Conservation (phyloP, 2,888 invertebrate species). For the Cryptosula pallasiana region DNA sequence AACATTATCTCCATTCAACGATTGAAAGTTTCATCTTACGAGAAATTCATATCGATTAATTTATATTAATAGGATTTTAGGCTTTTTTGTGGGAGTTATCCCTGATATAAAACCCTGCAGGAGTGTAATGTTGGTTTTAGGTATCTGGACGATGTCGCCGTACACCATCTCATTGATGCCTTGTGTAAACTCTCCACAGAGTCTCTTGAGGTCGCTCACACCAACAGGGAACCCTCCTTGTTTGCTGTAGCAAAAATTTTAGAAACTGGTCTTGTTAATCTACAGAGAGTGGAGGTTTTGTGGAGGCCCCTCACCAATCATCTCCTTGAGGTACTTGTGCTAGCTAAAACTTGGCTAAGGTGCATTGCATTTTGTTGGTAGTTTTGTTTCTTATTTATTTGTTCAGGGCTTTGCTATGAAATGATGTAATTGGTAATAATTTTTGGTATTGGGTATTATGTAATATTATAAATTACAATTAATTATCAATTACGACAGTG, state of each 20-base stretch:
- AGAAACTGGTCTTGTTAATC: conserved; percentile 92
- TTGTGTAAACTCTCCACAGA: conserved; percentile 91
- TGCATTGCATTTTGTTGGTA: too few species aligned
- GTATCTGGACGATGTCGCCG: conserved; percentile 83
- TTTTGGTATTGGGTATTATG: too few species aligned
- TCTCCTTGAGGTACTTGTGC: conserved; percentile 65
- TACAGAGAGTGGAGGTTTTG: conserved; percentile 84
- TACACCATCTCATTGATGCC: conserved; percentile 93
- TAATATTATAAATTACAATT: too few species aligned
- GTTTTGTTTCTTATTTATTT: too few species aligned
- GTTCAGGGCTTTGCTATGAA: too few species aligned
- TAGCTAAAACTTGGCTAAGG: too few species aligned
- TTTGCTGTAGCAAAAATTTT: conserved; percentile 96
- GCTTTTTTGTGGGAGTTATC: background rate
- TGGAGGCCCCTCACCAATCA: conserved; percentile 95
- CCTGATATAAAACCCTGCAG: background rate
- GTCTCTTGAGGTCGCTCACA: conserved; percentile 92
- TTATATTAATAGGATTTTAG: too few species aligned
- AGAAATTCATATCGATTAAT: too few species aligned
- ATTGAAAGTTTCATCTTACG: too few species aligned
- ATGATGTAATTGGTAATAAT: too few species aligned
- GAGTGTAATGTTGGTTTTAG: conserved; percentile 33
- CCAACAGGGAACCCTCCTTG: conserved; percentile 89
- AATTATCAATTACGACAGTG: too few species aligned
- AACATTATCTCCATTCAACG: too few species aligned